These are phyloP conservation scores for Scaptodrosophila latifasciaeformis DNA, from an alignment of 2,888 invertebrate genomes.

Conservation along the genomic window DNA sequence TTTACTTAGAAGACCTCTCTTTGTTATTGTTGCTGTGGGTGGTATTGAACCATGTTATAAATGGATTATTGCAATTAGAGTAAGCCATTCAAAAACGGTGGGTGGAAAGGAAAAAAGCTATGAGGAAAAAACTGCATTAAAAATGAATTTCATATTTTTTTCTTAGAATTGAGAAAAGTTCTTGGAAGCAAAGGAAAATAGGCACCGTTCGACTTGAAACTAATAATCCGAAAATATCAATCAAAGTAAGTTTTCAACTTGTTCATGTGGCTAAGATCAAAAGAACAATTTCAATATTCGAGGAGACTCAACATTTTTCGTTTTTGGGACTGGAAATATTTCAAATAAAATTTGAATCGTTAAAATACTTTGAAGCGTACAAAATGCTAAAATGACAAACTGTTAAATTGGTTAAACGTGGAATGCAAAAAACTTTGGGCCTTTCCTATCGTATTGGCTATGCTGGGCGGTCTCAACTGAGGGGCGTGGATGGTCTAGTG, in stretches of 20 bases:
- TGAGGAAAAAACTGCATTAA: too few relatives aligned
- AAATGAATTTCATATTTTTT: background rate
- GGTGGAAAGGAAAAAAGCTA: too few relatives aligned
- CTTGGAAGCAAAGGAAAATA: slow-evolving; percentile 20
- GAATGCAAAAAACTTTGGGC: background rate
- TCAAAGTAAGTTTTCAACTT: slow-evolving; percentile 62
- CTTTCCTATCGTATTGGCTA: slow-evolving; percentile 6
- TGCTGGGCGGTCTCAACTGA: background rate
- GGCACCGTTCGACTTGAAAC: background rate
- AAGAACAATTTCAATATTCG: slow-evolving; percentile 8
- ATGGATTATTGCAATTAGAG: slow-evolving; percentile 75
- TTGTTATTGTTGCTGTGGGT: slow-evolving; percentile 40
- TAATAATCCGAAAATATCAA: slow-evolving; percentile 67
- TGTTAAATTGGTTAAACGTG: slow-evolving; percentile 29
- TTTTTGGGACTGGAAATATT: slow-evolving; percentile 47
- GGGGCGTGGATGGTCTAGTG: slow-evolving; percentile 2
- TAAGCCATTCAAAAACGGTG: slow-evolving; percentile 20
- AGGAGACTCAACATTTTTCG: slow-evolving; percentile 19
- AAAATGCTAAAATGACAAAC: slow-evolving; percentile 47
- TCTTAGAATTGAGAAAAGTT: background rate
- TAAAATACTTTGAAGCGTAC: slow-evolving; percentile 54
- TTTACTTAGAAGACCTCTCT: slow-evolving; percentile 51
- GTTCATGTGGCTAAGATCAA: slow-evolving; percentile 14
- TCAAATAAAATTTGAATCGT: slow-evolving; percentile 52
- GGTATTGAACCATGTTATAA: slow-evolving; percentile 70